Percentiles rank a stretch among this genome's conserved stretches.
These are phyloP conservation scores for Poeciliopsis prolifica DNA, from an alignment of 2,113 vertebrate species.

Conservation along the genomic window DNA sequence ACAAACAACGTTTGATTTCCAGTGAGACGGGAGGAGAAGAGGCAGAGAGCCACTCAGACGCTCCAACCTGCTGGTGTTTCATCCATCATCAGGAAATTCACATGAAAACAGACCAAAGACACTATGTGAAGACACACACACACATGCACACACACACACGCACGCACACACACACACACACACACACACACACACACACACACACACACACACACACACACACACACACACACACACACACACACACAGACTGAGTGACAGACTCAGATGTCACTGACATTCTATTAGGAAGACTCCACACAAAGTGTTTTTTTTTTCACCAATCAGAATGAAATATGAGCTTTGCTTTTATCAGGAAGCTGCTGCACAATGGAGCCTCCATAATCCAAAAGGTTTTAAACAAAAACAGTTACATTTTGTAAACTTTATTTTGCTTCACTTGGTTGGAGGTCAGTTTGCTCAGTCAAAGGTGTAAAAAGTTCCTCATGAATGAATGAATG, in stretches of 20 bases:
- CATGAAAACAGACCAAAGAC: too few relatives aligned
- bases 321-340: conserved; percentile 30
- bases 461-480: too few relatives aligned
- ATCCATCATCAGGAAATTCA: too few relatives aligned
- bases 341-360: conserved; percentile 25
- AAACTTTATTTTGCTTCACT: neutral
- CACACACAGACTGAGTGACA: too few relatives aligned
- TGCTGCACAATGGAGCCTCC: neutral
- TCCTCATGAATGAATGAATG: too few relatives aligned
- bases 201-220: too few relatives aligned
- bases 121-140: neutral
- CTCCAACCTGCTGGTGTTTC: too few relatives aligned
- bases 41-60: too few relatives aligned
- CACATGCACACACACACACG: neutral
- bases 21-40: too few relatives aligned
- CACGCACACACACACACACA: neutral
- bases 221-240: neutral
- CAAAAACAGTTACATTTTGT: neutral
- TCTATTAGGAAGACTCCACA: conserved; percentile 18
- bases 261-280: conserved; percentile 14
- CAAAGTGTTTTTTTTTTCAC: conserved; percentile 15
- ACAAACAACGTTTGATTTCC: too few relatives aligned
- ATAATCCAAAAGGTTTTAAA: neutral
- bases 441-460: too few relatives aligned
- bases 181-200: neutral